Conservation (phyloP, 2,888 invertebrate species). For the Holacanthella duospinosa region DNA sequence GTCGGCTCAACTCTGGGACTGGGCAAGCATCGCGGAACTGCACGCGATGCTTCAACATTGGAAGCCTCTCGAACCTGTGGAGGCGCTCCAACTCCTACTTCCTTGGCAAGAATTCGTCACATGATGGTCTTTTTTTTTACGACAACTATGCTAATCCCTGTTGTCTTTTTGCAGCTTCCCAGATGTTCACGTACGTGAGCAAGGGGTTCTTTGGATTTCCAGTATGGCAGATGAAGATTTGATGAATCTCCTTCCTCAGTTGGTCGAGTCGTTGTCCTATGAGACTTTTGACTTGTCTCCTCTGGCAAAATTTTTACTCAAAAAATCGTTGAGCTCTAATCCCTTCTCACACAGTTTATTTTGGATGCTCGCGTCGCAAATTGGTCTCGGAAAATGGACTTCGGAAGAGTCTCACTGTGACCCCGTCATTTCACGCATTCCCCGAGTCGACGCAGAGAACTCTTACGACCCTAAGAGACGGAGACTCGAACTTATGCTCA, state of each 20-base stretch:
- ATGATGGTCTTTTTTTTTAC: background rate
- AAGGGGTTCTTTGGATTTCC: conserved; percentile 72
- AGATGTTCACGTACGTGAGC: conserved; percentile 72
- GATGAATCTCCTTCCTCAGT: conserved; percentile 82
- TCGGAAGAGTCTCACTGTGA: conserved; percentile 13
- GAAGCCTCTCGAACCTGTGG: conserved; percentile 71
- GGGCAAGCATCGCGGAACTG: conserved; percentile 72
- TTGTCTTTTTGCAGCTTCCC: conserved; percentile 59
- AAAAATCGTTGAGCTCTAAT: conserved; percentile 72
- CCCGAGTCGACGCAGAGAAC: conserved; percentile 12
- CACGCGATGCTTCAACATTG: conserved; percentile 80
- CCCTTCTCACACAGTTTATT: conserved; percentile 89
- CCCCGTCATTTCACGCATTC: conserved; percentile 18
- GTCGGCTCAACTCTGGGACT: conserved; percentile 86
- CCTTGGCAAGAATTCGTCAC: conserved; percentile 67
- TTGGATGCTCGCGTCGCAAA: conserved; percentile 71
- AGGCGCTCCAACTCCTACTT: conserved; percentile 80
- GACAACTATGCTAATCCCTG: background rate
- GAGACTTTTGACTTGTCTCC: conserved; percentile 85
- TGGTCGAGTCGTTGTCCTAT: conserved; percentile 79
- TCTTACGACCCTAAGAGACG: conserved; percentile 40
- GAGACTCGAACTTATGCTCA: conserved; percentile 71
- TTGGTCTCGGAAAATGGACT: conserved; percentile 31
- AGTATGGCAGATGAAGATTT: conserved; percentile 75
- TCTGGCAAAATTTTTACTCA: conserved; percentile 67